Conservation (phyloP, 2,888 invertebrate genomes). For the Galerucella nymphaeae region DNA sequence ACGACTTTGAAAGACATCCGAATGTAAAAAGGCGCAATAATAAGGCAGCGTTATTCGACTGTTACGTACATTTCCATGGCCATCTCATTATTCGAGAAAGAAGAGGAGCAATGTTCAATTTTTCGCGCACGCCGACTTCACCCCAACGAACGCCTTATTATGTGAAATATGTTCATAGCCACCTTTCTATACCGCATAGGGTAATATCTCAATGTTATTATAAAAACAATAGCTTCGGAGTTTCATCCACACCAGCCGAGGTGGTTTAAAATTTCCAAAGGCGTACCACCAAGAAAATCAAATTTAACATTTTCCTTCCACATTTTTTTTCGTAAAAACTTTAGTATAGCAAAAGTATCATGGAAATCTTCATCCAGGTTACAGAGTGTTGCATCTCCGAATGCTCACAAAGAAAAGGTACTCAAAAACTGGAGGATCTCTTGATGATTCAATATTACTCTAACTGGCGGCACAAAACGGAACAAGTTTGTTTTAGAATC, state of each 20-base stretch:
- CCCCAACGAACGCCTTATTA: constrained; percentile 59
- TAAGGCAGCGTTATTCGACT: constrained; percentile 52
- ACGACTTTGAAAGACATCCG: constrained; percentile 46
- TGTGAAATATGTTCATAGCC: constrained; percentile 64
- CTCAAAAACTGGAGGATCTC: no score
- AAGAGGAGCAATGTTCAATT: constrained; percentile 58
- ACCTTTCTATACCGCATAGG: constrained; percentile 63
- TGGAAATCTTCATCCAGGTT: no score
- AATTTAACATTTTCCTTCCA: no score
- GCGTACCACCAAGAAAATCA: constrained; percentile 39
- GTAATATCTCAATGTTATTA: constrained; percentile 65
- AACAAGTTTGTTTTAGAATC: no score
- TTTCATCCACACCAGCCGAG: constrained; percentile 47
- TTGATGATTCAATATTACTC: no score
- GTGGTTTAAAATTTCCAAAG: constrained; percentile 50
- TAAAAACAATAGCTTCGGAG: constrained; percentile 61
- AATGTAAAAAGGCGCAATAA: constrained; percentile 50
- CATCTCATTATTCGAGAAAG: constrained; percentile 57
- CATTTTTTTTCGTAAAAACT: not conserved
- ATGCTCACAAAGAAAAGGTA: no score
- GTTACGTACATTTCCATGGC: constrained; percentile 54
- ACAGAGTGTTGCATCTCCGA: no score
- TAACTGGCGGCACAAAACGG: no score
- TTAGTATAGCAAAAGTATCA: no score
- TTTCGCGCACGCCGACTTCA: constrained; percentile 50